Percentiles rank a stretch among this genome's conserved stretches.
These are phyloP conservation scores for Pygmarrhopalites habei DNA, from an alignment of 1,140 invertebrate genomes.

Conservation along the genomic window DNA sequence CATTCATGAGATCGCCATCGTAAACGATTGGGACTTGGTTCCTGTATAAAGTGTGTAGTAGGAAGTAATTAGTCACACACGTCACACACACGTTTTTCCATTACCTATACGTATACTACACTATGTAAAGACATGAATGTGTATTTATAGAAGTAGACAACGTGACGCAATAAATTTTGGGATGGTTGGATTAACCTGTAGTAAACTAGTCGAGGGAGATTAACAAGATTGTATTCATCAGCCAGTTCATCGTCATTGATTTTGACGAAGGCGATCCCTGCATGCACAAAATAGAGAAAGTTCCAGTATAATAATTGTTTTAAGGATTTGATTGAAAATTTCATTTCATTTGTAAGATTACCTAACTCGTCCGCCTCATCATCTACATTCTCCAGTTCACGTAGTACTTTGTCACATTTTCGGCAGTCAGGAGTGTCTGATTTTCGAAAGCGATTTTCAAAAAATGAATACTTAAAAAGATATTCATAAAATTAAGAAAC, in stretches of 20 bases:
- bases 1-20: constrained; percentile 79
- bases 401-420: constrained; percentile 66
- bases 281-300: too few species aligned
- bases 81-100: too few species aligned
- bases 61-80: too few species aligned
- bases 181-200: too few species aligned
- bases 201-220: constrained; percentile 81
- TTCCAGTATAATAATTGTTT: too few species aligned
- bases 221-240: constrained; percentile 84
- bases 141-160: too few species aligned
- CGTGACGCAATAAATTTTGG: too few species aligned
- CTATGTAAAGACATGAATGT: too few species aligned
- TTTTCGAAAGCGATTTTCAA: neutral
- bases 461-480: neutral
- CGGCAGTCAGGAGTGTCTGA: constrained; percentile 86
- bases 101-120: too few species aligned
- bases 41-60: too few species aligned
- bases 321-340: too few species aligned
- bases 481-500: neutral
- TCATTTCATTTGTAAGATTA: too few species aligned
- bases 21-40: constrained; percentile 89
- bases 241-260: constrained; percentile 84
- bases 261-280: constrained; percentile 90
- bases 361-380: constrained; percentile 84
- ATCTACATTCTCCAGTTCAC: constrained; percentile 70